Conservation (phyloP, 2,888 invertebrate genomes). For the Microdon myrmicae region DNA sequence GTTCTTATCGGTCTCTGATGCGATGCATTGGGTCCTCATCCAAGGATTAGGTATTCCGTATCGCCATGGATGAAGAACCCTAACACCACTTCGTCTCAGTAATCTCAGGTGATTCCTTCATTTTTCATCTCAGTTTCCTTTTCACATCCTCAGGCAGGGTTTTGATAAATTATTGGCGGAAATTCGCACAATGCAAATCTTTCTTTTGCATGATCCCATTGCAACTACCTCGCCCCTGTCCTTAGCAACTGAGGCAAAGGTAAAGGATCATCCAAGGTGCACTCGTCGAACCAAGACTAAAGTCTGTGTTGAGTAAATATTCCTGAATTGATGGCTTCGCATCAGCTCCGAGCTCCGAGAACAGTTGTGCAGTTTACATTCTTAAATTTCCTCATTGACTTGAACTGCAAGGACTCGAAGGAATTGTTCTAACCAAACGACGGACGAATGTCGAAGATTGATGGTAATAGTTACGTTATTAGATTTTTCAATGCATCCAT, state of each 20-base stretch:
- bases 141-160: slow-evolving; percentile 10
- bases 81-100: no score
- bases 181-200: slow-evolving; percentile 41
- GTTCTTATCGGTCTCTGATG: no score
- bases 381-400: no score
- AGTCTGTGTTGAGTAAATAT: slow-evolving; percentile 19
- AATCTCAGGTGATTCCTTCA: slow-evolving; percentile 24
- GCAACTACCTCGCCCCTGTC: no score
- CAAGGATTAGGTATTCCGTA: no score
- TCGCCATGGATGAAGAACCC: no score
- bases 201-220: no score
- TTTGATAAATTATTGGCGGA: slow-evolving; percentile 45
- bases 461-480: slow-evolving; percentile 50
- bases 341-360: slow-evolving; percentile 7
- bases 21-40: no score
- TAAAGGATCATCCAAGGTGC: no score
- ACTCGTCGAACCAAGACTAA: no score
- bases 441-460: slow-evolving; percentile 46
- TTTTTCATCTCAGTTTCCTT: slow-evolving; percentile 6
- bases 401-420: neutral
- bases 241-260: no score
- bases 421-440: slow-evolving; percentile 4
- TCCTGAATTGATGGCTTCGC: slow-evolving; percentile 33
- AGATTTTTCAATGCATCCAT: slow-evolving; percentile 51
- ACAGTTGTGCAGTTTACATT: slow-evolving; percentile 1